phyloP scores from a whole-genome alignment of 2,797 vertebrate species.

The Anas flavirostris region DNA sequence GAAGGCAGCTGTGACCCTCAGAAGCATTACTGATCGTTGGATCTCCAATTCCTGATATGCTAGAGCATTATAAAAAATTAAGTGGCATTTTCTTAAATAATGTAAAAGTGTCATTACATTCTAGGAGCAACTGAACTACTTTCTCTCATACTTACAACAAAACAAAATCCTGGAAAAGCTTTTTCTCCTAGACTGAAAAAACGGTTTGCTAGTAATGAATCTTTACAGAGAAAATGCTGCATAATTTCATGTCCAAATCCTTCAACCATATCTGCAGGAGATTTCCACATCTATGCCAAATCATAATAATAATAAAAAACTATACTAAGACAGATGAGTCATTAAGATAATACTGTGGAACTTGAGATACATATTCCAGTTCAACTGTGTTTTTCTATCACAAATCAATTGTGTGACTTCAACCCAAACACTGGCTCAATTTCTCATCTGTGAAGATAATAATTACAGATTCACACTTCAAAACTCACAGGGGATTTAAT shows the following conservation, averaged over 20 bases:
- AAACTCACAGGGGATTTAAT: rapidly evolving
- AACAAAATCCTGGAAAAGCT: background rate
- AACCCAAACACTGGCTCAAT: background rate
- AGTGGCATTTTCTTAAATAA: slow-evolving; percentile 59
- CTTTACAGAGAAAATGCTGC: background rate
- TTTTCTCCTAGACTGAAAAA: background rate
- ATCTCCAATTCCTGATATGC: slow-evolving; percentile 46
- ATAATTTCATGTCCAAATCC: background rate
- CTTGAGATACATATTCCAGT: background rate
- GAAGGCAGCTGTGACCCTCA: background rate
- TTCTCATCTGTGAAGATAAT: background rate
- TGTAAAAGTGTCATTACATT: slow-evolving; percentile 5
- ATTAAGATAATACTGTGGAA: background rate
- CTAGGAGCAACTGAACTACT: background rate
- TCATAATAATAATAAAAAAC: background rate
- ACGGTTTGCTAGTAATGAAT: background rate
- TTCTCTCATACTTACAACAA: background rate
- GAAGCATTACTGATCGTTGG: background rate
- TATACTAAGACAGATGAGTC: background rate
- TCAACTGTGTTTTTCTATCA: background rate
- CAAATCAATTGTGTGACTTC: background rate
- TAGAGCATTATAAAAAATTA: slow-evolving; percentile 65
- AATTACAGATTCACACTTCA: background rate
- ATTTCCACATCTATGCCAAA: background rate
- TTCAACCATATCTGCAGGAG: background rate